Percentiles rank a stretch among this genome's conserved stretches.
phyloP scores from a whole-genome alignment of 2,888 invertebrate species.

The Drosophila incognita region DNA sequence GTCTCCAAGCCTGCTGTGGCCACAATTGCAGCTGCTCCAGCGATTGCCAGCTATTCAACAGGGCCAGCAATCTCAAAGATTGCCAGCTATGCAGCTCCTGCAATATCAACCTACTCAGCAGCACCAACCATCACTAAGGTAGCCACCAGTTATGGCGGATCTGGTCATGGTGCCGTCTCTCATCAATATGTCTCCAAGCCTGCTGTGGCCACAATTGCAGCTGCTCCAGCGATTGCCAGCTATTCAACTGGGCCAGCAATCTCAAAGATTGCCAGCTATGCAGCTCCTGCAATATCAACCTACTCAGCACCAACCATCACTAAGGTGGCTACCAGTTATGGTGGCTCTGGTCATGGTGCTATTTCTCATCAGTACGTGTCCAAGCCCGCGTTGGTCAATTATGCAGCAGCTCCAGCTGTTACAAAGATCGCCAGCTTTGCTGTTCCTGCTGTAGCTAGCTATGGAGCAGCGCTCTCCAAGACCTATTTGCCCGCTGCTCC shows the following conservation, averaged over 20 bases:
- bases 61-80: neutral
- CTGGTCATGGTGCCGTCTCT: neutral
- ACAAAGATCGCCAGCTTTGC: constrained; percentile 38
- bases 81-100: neutral
- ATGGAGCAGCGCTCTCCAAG: constrained; percentile 32
- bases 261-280: constrained; percentile 49
- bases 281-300: constrained; percentile 50
- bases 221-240: constrained; percentile 42
- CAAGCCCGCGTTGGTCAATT: constrained; percentile 45
- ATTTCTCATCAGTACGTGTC: constrained; percentile 35
- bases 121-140: constrained; percentile 39
- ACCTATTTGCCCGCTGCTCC: constrained; percentile 52
- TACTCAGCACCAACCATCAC: constrained; percentile 53
- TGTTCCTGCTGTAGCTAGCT: constrained; percentile 76
- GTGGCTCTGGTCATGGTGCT: constrained; percentile 17
- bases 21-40: neutral
- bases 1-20: neutral
- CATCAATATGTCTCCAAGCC: neutral
- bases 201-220: neutral
- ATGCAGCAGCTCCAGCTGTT: constrained; percentile 27
- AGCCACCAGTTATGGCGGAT: constrained; percentile 43
- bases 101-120: neutral
- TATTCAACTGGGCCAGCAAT: constrained; percentile 42
- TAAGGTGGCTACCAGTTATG: constrained; percentile 43
- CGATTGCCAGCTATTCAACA: neutral